Evolutionary conservation across 2,113 vertebrate species (phyloP), one percentile per base, ranked within the genome.

Genomic region (Myocastor coypus): DNA sequence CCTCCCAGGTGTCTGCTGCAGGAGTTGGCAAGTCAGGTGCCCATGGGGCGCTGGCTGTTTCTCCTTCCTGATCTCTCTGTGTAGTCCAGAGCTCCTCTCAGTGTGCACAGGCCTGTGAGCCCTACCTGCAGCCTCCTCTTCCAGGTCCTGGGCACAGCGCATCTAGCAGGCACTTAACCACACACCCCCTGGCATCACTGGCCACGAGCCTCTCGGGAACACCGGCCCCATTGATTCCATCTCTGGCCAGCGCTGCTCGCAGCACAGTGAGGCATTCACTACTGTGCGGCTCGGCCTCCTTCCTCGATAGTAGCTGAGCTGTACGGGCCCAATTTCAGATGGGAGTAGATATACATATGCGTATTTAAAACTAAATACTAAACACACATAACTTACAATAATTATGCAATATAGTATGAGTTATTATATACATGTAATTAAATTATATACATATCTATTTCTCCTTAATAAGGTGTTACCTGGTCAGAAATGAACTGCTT

Each of bases 401-500:
- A 77, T 77, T 46, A 42, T 30, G 7, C 14, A 63, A 3, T 26
- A 66, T 14, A 66, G 11, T 66, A 30, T 17, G 34, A n/a, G n/a
- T 17, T n/a, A 75, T 75, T 46, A 46, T 30, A 16, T 28, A 63
- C 22, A 32, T 68, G 14, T 17, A 69, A 77, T 77, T 57, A 17
- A 57, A 57, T 57, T 46, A 46, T 28, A 26, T 7, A 28, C 14
- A 11, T 13, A 40, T 40, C 28, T 46, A 26, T 77, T 46, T 30
- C 42, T 11, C 4, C 1, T 52, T 91, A 26, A 16, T 75, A 22
- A 83, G 22, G 10, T 89, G 40, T 42, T 8, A 42, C 12, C 26
- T 64, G 34, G 66, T 71, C 17, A 93, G 3, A 95, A 93, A 37
- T 40, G 14, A 89, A 16, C 78, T 94, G 11, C 40, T 30, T 96